Evolutionary conservation across 2,113 vertebrate genomes (phyloP).

Genomic region (Bubalus kerabau): DNA sequence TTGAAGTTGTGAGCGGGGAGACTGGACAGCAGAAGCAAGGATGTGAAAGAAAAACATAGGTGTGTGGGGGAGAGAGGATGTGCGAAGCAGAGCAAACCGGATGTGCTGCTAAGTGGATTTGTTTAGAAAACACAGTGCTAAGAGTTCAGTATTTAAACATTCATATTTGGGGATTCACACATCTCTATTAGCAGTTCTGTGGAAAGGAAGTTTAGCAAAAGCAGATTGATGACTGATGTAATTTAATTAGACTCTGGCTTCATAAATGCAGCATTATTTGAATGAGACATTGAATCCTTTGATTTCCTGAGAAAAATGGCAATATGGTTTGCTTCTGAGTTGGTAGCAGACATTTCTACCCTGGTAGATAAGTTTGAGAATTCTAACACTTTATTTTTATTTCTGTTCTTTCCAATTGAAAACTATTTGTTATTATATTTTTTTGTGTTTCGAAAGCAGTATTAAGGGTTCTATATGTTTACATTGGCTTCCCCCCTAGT

Average conservation of each 20-base stretch:
- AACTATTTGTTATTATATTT: neutral
- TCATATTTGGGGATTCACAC: constrained; percentile 15
- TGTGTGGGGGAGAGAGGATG: neutral
- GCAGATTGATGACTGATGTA: constrained; percentile 59
- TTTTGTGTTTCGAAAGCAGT: neutral
- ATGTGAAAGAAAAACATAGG: neutral
- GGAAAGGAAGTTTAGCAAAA: constrained; percentile 45
- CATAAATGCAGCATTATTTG: constrained; percentile 52
- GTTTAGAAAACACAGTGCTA: neutral
- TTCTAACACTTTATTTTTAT: neutral
- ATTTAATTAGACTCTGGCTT: constrained; percentile 63
- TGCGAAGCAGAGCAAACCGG: neutral
- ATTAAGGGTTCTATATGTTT: neutral
- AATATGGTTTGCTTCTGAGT: constrained; percentile 1
- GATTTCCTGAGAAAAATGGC: constrained; percentile 36
- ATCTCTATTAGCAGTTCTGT: constrained; percentile 14
- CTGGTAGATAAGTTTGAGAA: neutral
- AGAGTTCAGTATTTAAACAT: constrained; percentile 15
- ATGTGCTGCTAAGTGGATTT: neutral
- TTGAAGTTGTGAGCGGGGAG: neutral
- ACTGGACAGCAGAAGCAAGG: neutral
- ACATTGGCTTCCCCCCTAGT: neutral
- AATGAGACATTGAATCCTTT: constrained; percentile 32
- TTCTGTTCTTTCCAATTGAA: neutral
- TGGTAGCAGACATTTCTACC: neutral